Evolutionary conservation across 2,113 vertebrate species (phyloP), one percentile per base, ranked within the genome.

Genomic region (Alethe diademata): DNA sequence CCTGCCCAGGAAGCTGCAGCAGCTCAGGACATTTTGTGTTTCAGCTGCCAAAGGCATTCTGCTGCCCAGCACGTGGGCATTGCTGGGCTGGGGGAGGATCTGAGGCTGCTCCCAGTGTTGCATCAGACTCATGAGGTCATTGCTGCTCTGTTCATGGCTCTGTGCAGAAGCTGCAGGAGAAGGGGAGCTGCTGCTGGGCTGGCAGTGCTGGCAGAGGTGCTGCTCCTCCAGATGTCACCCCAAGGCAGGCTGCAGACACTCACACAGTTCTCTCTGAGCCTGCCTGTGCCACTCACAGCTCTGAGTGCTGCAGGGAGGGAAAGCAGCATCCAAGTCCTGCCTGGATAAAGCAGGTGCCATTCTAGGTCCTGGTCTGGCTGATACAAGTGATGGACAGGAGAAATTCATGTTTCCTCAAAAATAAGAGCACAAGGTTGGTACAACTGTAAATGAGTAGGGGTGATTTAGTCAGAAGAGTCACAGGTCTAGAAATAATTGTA

Each of bases 81-180:
- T 54, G 67, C 29, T n/a, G 82, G 60, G 71, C 84, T 54, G 54
- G 29, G 56, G 65, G 40, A 75, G 51, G 61, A 47, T 48, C 82
- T 67, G 67, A 33, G 64, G 12, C 72, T 80, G 88, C 85, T 85
- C n/a, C 64, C 25, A 3, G 62, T 28, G 60, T 97, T 97, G 94
- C 94, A 94, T 97, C 96, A 97, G 92, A 51, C 88, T 86, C 42
- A 66, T 92, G 92, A 96, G 72, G 72, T 97, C 95, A 96, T 66
- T 88, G 78, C 88, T 90, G 85, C 82, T 92, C 78, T 61, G 58
- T 19, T 54, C 58, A 42, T 66, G 15, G 78, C 64, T 50, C 40
- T 76, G 42, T 69, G 11, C 29, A 65, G 62, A 38, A 78, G 85
- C 81, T 90, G 58, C 71, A 90, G n/a, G 73, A 50, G 70, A 78